These are phyloP conservation scores for Drosophila falleni DNA, from an alignment of 2,888 invertebrate species.

Conservation along the genomic window DNA sequence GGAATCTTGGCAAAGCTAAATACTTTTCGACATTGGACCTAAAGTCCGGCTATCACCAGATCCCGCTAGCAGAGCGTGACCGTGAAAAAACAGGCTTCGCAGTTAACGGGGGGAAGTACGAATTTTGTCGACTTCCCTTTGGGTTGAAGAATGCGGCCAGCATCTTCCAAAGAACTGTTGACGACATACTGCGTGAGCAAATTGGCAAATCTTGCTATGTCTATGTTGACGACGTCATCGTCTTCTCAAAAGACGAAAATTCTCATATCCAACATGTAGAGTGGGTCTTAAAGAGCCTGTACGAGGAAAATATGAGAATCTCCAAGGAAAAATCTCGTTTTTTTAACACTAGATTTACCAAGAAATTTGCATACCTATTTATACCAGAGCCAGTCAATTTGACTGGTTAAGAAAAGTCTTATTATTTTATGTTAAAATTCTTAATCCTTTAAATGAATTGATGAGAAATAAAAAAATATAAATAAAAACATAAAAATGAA, in stretches of 20 bases:
- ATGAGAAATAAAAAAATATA: too few species aligned
- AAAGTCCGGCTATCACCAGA: slow-evolving; percentile 23
- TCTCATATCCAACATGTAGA: slow-evolving; percentile 3
- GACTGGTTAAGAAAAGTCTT: too few species aligned
- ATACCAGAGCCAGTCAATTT: too few species aligned
- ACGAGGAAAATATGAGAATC: neutral
- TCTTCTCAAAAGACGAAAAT: slow-evolving; percentile 6
- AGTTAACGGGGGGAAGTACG: slow-evolving; percentile 8
- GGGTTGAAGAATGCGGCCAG: slow-evolving; percentile 5
- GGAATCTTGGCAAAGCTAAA: slow-evolving; percentile 7
- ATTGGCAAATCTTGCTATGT: neutral
- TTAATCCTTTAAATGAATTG: too few species aligned
- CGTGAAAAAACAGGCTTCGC: slow-evolving; percentile 20
- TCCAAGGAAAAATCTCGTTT: too few species aligned
- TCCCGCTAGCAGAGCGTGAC: slow-evolving; percentile 18
- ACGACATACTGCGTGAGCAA: too few species aligned
- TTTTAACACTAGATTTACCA: too few species aligned
- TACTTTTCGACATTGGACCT: slow-evolving; percentile 17
- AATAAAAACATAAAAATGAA: too few species aligned
- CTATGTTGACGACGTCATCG: slow-evolving; percentile 4
- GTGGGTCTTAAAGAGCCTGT: slow-evolving; percentile 1
- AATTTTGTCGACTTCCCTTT: slow-evolving; percentile 9
- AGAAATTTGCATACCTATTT: too few species aligned
- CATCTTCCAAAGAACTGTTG: slow-evolving; percentile 4
- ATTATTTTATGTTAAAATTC: too few species aligned